Percentiles rank a stretch among this genome's conserved stretches.
phyloP scores from a whole-genome alignment of 1,140 invertebrate species.

The Scaptodrosophila lebanonensis region DNA sequence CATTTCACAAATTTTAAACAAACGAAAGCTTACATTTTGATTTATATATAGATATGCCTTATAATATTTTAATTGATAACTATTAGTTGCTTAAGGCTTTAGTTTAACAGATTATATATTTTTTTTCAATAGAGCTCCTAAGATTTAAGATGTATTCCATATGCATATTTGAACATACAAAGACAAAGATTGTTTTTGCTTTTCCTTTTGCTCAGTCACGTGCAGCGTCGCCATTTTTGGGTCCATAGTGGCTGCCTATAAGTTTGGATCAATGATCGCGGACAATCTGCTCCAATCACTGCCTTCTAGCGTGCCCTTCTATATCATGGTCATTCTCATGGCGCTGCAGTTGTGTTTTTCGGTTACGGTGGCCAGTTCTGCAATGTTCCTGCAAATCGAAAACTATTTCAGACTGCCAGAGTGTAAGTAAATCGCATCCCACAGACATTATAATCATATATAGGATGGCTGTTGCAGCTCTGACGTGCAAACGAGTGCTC shows the following conservation, averaged over 20 bases:
- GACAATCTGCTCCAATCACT: conserved; percentile 80
- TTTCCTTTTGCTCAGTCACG: conserved; percentile 76
- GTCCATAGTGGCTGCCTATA: conserved; percentile 80
- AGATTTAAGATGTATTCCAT: too few relatives aligned
- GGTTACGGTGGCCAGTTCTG: conserved; percentile 84
- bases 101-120: too few relatives aligned
- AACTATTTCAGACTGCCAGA: conserved; percentile 80
- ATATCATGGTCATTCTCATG: conserved; percentile 82
- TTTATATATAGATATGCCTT: too few relatives aligned
- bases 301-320: conserved; percentile 81
- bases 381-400: conserved; percentile 86
- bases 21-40: too few relatives aligned
- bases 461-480: conserved; percentile 81
- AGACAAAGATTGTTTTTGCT: neutral
- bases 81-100: too few relatives aligned
- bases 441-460: neutral
- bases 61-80: too few relatives aligned
- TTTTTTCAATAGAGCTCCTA: too few relatives aligned
- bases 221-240: conserved; percentile 82
- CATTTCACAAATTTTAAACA: too few relatives aligned
- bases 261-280: conserved; percentile 80
- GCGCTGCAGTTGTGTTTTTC: conserved; percentile 87
- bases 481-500: conserved; percentile 86
- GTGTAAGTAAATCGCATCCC: conserved; percentile 77
- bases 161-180: too few relatives aligned